Evolutionary conservation across 1,140 invertebrate species (phyloP), one percentile per base, ranked within the genome.

Genomic region (Ceratina australensis): DNA sequence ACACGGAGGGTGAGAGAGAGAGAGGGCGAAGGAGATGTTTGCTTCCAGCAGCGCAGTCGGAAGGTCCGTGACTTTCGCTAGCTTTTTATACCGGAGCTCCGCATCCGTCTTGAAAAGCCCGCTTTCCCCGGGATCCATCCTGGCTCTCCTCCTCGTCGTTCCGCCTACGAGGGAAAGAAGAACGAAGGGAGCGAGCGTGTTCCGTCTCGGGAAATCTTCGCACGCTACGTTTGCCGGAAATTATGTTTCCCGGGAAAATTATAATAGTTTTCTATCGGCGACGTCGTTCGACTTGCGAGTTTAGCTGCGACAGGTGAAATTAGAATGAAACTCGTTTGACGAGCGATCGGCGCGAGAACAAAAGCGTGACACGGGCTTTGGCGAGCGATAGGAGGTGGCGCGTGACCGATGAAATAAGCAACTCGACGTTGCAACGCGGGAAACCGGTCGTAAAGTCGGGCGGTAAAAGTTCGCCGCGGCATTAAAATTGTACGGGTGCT

Each of bases 51-150:
- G 47, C 24, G 47, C 71, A 72, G 72, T 72, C n/a, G 24, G 57
- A 77, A 80, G 69, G 69, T 82, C 66, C 77, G 52, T 82, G 84
- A 86, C 84, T 82, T 10, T 83, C 24, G 82, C 68, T 57, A 59
- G 78, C 81, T 84, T 78, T 82, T 86, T 79, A 47, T 22, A n/a
- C 54, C 63, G 67, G 56, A 54, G 59, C 71, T 82, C 26, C 65
- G 50, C 64, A 3, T 69, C 49, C 69, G 61, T 68, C 78, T 67
- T 68, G 49, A 60, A 61, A 69, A 59, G 56, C 56, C 12, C 26
- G 56, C 28, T 26, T 49, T 68, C 15, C 42, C 42, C 18, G 59
- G 59, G n/a, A 22, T 18, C 42, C 42, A 26, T 50, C 57, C 69
- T 33, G 5, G 26, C 1, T 18, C 16, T 7, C n/a, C n/a, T n/a